Base-by-base conservation (phyloP, 2,797 vertebrate genomes). In the Catostomus latipinnis region DNA sequence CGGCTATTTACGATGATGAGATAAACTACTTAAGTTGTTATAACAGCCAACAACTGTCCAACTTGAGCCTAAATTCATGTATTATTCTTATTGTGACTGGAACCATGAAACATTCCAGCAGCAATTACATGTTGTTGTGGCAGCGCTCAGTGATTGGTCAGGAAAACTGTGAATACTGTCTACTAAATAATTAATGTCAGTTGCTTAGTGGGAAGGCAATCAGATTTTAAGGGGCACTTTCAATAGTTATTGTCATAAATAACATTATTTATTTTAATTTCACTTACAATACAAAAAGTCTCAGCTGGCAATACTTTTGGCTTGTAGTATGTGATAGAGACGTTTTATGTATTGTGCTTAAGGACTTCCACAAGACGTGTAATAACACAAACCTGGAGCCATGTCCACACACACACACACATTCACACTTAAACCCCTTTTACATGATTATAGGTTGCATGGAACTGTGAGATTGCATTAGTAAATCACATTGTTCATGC, bases 401-500 rank as follows among this genome's bases (percentile, higher is more conserved):
- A 34, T 34, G 18, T 12, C 34, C 2, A 56, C 49, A 48, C 56
- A 43, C 11, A 63, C 11, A 7, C 54, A 57, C 52, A 71, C 48
- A 22, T 58, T 73, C 52, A 65, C 18, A 54, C 53, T 46, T 13
- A 65, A 58, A 71, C 13, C 62, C 46, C 57, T 70, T 79, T 70
- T 57, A 58, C 65, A 50, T 62, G 46, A 70, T 70, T 82, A 78
- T 61, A 45, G 65, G 49, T 74, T 56, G 57, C 76, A 49, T 10
- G 6, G 56, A 54, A 70, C 6, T 6, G 49, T 74, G 65, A 61
- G 16, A 76, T 69, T 70, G 71, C 45, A 65, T 79, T 65, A 74
- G 49, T 74, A 78, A 49, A 74, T 70, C 58, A 57, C 77, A 57
- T 72, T 50, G 76, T 65, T 43, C 34, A 65, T 78, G 61, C 53